Base-by-base conservation (phyloP, 2,888 invertebrate species). In the Tenthredo distinguenda region DNA sequence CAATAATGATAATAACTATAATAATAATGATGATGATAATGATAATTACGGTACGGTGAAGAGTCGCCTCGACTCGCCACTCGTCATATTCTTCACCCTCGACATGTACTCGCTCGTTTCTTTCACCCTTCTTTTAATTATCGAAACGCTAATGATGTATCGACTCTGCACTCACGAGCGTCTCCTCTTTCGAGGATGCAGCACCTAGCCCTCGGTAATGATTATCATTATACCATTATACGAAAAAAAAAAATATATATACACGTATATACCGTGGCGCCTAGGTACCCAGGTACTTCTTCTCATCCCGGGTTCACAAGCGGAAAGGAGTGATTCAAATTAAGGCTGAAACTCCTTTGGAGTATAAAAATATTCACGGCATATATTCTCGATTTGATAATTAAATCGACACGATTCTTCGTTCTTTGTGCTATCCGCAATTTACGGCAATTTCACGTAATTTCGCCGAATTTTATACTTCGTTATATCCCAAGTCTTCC, bases 71-170 rank as follows among this genome's bases (percentile, higher is more conserved):
- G 77, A 81, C n/a, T 58, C 81, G 81, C 21, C 62, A 81, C 81
- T 62, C 81, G 58, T 40, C 58, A 76, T 76, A n/a, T 37, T 72
- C 40, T 76, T 47, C 76, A 26, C 34, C 50, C 81, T 62, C 37
- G 40, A 58, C 58, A n/a, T 37, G 40, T 26, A 50, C 37, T 37
- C 71, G 21, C 21, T 74, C 43, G 74, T 21, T 21, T 74, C 74
- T 43, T 74, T 50, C 26, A 50, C 76, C 55, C 87, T 87, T 87
- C 87, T 87, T 87, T 87, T 86, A 88, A 88, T 89, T 88, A 89
- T 87, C 87, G 88, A 89, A 89, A 88, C 87, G 88, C 87, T 89
- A 89, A 89, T 87, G 89, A 89, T 43, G 71, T 71, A 83, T 71
- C 83, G 83, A 65, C 83, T 68, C 34, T 43, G 21, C 40, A 40